Evolutionary conservation across 2,113 vertebrate species (phyloP).

Genomic region (Amazona guildingii): DNA sequence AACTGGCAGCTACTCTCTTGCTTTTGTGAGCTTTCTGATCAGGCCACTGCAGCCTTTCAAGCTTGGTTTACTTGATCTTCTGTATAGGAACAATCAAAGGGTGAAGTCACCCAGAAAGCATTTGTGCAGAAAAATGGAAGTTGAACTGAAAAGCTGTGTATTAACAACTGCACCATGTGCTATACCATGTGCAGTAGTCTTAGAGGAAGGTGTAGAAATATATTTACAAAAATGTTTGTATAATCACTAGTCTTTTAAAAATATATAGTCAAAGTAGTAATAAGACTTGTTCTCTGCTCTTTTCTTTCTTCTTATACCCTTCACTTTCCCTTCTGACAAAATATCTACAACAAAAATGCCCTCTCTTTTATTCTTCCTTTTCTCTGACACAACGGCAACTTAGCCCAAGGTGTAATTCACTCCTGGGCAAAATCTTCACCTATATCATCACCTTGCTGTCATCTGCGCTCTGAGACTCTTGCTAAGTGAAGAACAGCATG

Average conservation of each 20-base stretch:
- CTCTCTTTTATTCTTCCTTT: not conserved
- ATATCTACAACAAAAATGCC: not conserved
- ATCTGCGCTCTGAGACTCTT: not conserved
- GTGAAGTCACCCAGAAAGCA: constrained; percentile 13
- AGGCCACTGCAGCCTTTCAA: not conserved
- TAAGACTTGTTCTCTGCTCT: not conserved
- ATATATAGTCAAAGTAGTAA: not conserved
- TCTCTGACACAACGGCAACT: not conserved
- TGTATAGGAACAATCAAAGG: not conserved
- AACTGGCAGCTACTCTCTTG: not conserved
- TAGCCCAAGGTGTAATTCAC: not conserved
- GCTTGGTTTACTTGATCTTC: not conserved
- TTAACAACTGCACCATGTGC: not conserved
- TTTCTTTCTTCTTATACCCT: not conserved
- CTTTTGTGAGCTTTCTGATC: not conserved
- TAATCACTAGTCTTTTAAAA: not conserved
- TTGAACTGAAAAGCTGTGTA: not conserved
- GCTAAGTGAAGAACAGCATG: not conserved
- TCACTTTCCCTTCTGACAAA: not conserved
- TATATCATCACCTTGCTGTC: not conserved
- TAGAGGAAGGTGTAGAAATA: not conserved
- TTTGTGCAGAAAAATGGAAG: constrained; percentile 3
- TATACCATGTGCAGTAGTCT: not conserved
- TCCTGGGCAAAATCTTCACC: not conserved
- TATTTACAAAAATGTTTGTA: not conserved